phyloP scores from a whole-genome alignment of 2,888 invertebrate genomes.

The Desoria tigrina region DNA sequence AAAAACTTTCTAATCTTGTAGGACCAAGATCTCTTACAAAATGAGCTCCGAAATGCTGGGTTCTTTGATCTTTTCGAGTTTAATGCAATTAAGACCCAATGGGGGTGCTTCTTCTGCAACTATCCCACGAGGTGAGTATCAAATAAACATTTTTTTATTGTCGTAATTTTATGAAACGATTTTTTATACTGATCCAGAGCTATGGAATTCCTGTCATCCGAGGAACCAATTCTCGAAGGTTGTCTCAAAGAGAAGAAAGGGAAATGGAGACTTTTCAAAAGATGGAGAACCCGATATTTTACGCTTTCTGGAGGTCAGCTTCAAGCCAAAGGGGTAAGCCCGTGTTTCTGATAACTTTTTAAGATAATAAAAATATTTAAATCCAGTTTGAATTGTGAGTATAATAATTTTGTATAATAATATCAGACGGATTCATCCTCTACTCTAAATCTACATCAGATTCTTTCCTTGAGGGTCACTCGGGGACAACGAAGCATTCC shows the following conservation, averaged over 20 bases:
- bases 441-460: constrained; percentile 84
- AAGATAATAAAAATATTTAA: neutral
- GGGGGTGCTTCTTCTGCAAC: constrained; percentile 93
- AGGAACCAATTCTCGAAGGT: constrained; percentile 85
- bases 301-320: constrained; percentile 85
- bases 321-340: constrained; percentile 40
- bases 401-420: too few species aligned
- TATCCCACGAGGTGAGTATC: constrained; percentile 66
- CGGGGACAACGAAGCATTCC: constrained; percentile 88
- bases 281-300: constrained; percentile 93
- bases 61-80: constrained; percentile 93
- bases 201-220: constrained; percentile 69
- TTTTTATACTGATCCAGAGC: constrained; percentile 66
- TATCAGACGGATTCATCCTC: constrained; percentile 55
- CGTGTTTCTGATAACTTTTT: neutral
- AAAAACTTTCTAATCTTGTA: constrained; percentile 55
- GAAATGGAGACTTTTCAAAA: constrained; percentile 82
- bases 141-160: neutral
- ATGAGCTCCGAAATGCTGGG: constrained; percentile 80
- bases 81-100: constrained; percentile 64
- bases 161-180: too few species aligned
- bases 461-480: constrained; percentile 90
- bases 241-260: constrained; percentile 90
- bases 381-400: neutral
- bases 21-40: constrained; percentile 83